These are phyloP conservation scores for Oedothorax gibbosus DNA, from an alignment of 1,140 invertebrate species.

Conservation along the genomic window DNA sequence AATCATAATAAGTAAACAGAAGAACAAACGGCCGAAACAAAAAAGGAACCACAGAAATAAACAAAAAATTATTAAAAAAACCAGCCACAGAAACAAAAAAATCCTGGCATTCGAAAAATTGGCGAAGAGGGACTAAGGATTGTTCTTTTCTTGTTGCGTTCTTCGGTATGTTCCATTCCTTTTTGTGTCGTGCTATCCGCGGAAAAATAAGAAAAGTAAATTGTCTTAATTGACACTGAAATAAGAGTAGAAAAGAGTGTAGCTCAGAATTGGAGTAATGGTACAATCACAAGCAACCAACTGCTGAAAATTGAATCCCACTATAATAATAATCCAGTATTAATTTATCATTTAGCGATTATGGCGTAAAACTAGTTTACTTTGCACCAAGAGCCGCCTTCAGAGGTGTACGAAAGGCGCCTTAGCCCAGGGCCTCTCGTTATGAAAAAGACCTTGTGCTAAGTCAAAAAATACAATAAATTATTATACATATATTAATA, in stretches of 20 bases:
- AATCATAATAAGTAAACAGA: constrained; percentile 37
- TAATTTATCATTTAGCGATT: no score
- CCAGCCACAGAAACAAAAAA: constrained; percentile 15
- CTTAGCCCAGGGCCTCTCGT: no score
- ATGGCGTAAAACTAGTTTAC: no score
- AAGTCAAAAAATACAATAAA: no score
- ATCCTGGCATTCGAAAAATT: constrained; percentile 13
- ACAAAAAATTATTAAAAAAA: constrained; percentile 13
- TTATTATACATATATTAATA: no score
- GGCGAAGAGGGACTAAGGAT: background rate
- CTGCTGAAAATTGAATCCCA: background rate
- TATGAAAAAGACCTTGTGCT: no score
- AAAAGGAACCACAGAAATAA: background rate
- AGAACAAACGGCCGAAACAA: constrained; percentile 10
- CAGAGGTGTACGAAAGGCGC: no score
- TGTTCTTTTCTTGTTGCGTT: background rate
- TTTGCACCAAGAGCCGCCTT: no score
- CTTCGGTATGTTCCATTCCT: background rate
- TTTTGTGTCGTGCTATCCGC: constrained; percentile 8
- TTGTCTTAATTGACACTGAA: constrained; percentile 20
- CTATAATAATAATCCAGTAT: no score
- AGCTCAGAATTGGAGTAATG: background rate
- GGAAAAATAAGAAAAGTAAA: background rate
- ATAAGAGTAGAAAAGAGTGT: no score
- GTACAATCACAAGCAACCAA: constrained; percentile 1